These are phyloP conservation scores for Uropetala carovei DNA, from an alignment of 2,888 invertebrate genomes.

Conservation along the genomic window DNA sequence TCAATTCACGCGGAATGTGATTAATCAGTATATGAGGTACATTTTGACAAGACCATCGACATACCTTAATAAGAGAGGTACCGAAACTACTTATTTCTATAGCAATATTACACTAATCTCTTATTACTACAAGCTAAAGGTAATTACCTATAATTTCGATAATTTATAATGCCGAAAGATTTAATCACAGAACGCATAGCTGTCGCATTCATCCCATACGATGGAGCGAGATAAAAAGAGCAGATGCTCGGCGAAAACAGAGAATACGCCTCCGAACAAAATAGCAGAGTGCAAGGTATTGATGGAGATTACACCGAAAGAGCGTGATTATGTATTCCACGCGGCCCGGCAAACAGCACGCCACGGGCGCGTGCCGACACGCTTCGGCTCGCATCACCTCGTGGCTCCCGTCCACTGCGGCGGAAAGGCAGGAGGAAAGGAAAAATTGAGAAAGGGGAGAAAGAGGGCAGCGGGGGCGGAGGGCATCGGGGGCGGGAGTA, in stretches of 20 bases:
- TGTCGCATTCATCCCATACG: background rate
- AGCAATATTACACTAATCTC: too few relatives aligned
- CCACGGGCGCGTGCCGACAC: conserved; percentile 48
- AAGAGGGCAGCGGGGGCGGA: background rate
- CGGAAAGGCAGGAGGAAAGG: background rate
- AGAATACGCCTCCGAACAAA: background rate
- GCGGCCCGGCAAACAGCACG: conserved; percentile 36
- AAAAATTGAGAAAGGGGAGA: background rate
- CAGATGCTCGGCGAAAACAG: background rate
- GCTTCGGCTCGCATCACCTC: conserved; percentile 1
- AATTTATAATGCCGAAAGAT: background rate
- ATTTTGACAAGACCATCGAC: too few relatives aligned
- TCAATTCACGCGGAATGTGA: too few relatives aligned
- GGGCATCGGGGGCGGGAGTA: background rate
- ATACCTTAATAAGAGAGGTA: too few relatives aligned
- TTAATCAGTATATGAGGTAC: too few relatives aligned
- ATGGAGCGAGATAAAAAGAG: background rate
- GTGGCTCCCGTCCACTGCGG: background rate
- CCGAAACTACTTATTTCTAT: too few relatives aligned
- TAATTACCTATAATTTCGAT: background rate
- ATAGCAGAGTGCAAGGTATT: background rate
- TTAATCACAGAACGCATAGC: conserved; percentile 1
- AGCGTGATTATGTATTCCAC: background rate
- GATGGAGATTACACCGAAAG: background rate
- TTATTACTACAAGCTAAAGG: too few relatives aligned